A percentile compares a stretch with the other conserved stretches of the same genome.
phyloP scores from a whole-genome alignment of 2,113 vertebrate species.

The Oxygymnocypris stewartii region DNA sequence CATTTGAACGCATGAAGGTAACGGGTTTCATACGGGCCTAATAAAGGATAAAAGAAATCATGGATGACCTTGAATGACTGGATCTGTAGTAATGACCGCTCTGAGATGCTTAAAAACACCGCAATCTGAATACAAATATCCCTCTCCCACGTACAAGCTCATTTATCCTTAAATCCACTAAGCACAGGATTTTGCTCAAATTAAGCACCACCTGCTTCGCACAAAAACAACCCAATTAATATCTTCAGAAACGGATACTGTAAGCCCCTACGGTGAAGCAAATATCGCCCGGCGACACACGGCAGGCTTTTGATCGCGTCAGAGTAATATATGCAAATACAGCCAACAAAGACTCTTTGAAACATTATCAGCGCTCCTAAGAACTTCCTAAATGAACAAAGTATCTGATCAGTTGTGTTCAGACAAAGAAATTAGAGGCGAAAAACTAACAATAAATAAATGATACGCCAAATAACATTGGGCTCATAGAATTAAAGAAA shows the following conservation, averaged over 20 bases:
- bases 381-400: slow-evolving; percentile 40
- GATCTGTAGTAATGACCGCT: background rate
- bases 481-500: background rate
- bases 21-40: background rate
- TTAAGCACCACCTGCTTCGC: slow-evolving; percentile 51
- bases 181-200: slow-evolving; percentile 57
- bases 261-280: slow-evolving; percentile 45
- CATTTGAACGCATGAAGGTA: background rate
- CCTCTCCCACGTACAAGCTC: slow-evolving; percentile 51
- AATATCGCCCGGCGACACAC: slow-evolving; percentile 39
- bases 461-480: background rate
- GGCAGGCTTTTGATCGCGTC: slow-evolving; percentile 34
- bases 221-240: slow-evolving; percentile 65
- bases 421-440: slow-evolving; percentile 14
- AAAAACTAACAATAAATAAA: slow-evolving; percentile 13
- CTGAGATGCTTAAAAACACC: background rate
- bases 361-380: slow-evolving; percentile 48
- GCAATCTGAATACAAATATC: slow-evolving; percentile 44
- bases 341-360: slow-evolving; percentile 53
- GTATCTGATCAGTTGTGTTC: slow-evolving; percentile 40
- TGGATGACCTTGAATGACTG: slow-evolving; percentile 31
- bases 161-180: slow-evolving; percentile 61
- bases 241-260: slow-evolving; percentile 51
- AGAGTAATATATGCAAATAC: slow-evolving; percentile 63
- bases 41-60: slow-evolving; percentile 21